These are phyloP conservation scores for Sebastes trivittatus DNA, from an alignment of 2,797 vertebrate genomes.

Conservation along the genomic window DNA sequence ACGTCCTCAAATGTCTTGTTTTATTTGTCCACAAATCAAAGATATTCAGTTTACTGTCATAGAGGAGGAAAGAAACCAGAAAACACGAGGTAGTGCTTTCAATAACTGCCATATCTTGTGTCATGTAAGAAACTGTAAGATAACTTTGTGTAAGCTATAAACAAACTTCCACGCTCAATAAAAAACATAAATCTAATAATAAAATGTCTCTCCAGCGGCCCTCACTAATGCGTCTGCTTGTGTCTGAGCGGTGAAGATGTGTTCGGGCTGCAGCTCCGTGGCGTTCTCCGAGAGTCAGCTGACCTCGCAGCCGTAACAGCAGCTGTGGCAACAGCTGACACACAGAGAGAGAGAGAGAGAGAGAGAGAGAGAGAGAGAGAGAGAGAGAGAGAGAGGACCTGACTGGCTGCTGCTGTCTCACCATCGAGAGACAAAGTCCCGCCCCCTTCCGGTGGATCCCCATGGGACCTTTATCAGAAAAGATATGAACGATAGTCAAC, in stretches of 20 bases:
- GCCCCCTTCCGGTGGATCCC: accelerated
- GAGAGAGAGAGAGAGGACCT: constrained; percentile 27
- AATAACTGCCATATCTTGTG: neutral
- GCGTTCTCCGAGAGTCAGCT: constrained; percentile 59
- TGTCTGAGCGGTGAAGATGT: constrained; percentile 1
- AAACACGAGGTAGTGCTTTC: neutral
- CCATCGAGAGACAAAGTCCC: constrained; percentile 29
- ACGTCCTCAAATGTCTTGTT: too few species aligned
- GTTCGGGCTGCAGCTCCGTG: constrained; percentile 23
- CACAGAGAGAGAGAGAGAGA: neutral
- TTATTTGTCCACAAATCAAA: too few species aligned
- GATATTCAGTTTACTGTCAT: too few species aligned
- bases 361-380: too few species aligned
- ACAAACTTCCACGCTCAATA: neutral
- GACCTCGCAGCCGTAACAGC: constrained; percentile 48
- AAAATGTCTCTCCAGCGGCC: neutral
- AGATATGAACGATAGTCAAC: too few species aligned
- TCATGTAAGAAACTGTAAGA: neutral
- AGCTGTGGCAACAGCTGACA: constrained; percentile 76
- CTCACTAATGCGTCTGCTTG: neutral
- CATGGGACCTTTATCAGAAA: too few species aligned
- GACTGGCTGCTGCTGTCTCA: constrained; percentile 29
- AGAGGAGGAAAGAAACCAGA: too few species aligned
- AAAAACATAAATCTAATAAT: neutral
- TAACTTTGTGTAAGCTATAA: neutral